These are phyloP conservation scores for Grallaria varia DNA, from an alignment of 2,113 vertebrate species.

Conservation along the genomic window DNA sequence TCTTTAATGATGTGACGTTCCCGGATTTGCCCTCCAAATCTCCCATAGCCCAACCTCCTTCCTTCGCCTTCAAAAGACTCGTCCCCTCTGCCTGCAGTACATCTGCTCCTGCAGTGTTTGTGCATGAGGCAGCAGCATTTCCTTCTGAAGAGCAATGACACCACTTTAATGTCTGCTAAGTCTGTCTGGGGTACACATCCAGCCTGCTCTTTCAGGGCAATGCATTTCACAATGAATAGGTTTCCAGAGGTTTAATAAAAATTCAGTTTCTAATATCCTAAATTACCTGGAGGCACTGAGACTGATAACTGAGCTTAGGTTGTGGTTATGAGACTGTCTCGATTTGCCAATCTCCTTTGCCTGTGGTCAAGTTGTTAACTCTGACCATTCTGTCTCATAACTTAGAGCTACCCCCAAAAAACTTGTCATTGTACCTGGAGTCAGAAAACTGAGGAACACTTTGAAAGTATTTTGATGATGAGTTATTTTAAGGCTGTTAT, in stretches of 20 bases:
- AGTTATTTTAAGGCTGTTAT: background rate
- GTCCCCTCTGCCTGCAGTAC: background rate
- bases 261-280: conserved; percentile 40
- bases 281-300: conserved; percentile 5
- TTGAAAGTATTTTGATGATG: background rate
- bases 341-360: background rate
- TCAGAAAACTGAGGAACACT: background rate
- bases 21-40: background rate
- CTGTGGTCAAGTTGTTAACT: conserved; percentile 5
- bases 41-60: background rate
- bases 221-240: background rate
- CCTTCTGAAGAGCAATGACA: background rate
- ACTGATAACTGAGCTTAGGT: background rate
- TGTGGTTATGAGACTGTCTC: background rate
- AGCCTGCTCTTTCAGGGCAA: background rate
- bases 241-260: conserved; percentile 46
- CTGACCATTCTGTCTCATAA: background rate
- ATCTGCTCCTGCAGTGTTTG: background rate
- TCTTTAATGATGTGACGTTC: background rate
- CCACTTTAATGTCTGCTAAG: background rate
- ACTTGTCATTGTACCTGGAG: background rate
- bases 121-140: background rate
- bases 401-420: background rate
- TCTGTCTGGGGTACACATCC: background rate
- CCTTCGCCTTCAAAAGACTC: background rate